Percentiles rank a stretch among this genome's conserved stretches.
phyloP scores from a whole-genome alignment of 2,797 vertebrate genomes.

The Hoplostethus mediterraneus region DNA sequence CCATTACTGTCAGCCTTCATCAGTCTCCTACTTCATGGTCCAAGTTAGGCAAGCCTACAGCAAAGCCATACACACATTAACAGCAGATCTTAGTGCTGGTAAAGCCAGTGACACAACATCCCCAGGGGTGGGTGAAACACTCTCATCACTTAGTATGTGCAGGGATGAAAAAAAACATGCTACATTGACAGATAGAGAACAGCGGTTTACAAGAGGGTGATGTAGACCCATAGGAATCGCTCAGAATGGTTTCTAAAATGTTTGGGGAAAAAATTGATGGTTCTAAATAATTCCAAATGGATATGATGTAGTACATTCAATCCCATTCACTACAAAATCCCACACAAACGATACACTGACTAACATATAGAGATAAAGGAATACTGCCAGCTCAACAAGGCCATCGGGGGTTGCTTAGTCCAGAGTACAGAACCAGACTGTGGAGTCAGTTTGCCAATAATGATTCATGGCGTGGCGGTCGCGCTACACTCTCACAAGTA shows the following conservation, averaged over 20 bases:
- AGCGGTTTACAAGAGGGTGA: neutral
- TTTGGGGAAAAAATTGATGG: neutral
- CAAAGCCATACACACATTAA: constrained; percentile 8
- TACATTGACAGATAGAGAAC: constrained; percentile 10
- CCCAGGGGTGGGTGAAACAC: neutral
- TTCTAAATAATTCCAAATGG: neutral
- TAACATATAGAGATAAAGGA: neutral
- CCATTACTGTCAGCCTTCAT: constrained; percentile 46
- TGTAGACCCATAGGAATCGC: neutral
- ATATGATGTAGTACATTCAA: constrained; percentile 21
- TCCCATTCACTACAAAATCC: constrained; percentile 26
- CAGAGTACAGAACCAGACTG: neutral
- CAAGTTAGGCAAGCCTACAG: constrained; percentile 15
- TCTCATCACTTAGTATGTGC: neutral
- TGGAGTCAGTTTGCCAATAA: neutral
- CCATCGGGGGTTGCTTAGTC: neutral
- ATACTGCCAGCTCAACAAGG: neutral
- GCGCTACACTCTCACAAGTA: neutral
- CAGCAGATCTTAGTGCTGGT: constrained; percentile 8
- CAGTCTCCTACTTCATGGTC: constrained; percentile 35
- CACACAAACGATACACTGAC: neutral
- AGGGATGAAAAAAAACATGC: neutral
- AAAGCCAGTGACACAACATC: constrained; percentile 11
- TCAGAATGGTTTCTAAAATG: constrained; percentile 1
- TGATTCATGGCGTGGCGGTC: neutral